Evolutionary conservation across 1,140 invertebrate genomes (phyloP).

Genomic region (Drosophila erecta): DNA sequence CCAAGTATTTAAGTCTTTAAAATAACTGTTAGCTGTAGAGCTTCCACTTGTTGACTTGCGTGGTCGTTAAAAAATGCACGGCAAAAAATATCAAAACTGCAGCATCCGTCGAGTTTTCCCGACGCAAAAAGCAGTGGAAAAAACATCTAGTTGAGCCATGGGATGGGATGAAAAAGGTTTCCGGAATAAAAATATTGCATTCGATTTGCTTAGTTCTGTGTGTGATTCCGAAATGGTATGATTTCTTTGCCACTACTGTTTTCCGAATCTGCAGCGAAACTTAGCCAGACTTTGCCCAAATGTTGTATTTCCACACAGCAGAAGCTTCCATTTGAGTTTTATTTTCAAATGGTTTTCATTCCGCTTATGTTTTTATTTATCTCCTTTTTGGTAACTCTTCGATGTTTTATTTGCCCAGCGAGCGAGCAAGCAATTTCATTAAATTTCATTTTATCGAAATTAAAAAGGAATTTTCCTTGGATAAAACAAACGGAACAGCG

Average conservation of each 20-base stretch:
- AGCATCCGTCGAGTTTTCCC: constrained; percentile 28
- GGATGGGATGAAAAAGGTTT: constrained; percentile 16
- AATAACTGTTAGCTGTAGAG: neutral
- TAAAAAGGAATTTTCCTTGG: constrained; percentile 32
- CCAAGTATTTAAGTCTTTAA: neutral
- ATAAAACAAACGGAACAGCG: constrained; percentile 26
- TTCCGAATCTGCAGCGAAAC: constrained; percentile 36
- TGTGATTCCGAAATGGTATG: constrained; percentile 27
- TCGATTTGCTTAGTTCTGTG: constrained; percentile 37
- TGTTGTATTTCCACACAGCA: constrained; percentile 16
- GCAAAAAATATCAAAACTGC: constrained; percentile 19
- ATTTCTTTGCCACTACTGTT: constrained; percentile 35
- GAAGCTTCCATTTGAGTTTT: constrained; percentile 12
- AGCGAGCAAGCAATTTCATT: constrained; percentile 31
- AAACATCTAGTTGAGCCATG: constrained; percentile 29
- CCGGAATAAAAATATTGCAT: constrained; percentile 32
- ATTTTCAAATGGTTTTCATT: constrained; percentile 41
- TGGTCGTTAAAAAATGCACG: constrained; percentile 17
- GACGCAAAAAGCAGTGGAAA: constrained; percentile 13
- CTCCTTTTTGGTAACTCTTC: neutral
- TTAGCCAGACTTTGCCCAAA: constrained; percentile 7
- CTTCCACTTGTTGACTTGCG: constrained; percentile 37
- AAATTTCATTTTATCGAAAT: constrained; percentile 56
- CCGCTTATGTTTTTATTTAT: constrained; percentile 32
- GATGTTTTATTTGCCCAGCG: constrained; percentile 17